Evolutionary conservation across 2,888 invertebrate genomes (phyloP), one percentile per base, ranked within the genome.

Genomic region (Eupithecia exiguata): DNA sequence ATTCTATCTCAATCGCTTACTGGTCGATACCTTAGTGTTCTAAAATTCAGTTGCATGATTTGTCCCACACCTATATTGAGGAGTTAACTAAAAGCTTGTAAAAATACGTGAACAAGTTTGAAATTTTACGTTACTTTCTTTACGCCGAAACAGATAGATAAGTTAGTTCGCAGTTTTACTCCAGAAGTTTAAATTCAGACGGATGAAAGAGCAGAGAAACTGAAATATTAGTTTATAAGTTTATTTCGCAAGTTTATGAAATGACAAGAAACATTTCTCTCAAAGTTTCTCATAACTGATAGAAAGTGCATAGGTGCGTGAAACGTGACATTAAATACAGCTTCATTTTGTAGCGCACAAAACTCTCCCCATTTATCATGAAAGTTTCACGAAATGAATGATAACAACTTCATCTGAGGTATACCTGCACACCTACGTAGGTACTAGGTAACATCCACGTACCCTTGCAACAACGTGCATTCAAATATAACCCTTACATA

Each of bases 291-390:
- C 66, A 46, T 61, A 79, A 74, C 79, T 77, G 78, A 80, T 79
- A 80, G 76, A 74, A 78, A 78, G 77, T 78, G 79, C 77, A 80
- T 78, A 77, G 77, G 74, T 77, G 79, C 77, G 77, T 78, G 79
- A 82, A 81, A 81, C 82, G 80, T 84, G 80, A 84, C 84, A 84
- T 85, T 36, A 21, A n/a, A 38, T 36, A 65, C 65, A 86, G 82
- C 82, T 82, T 80, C 83, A 81, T 88, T 87, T 87, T 82, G 83
- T 80, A 81, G 80, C 82, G 86, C 85, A 88, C 81, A 88, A 87
- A 89, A 88, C 85, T 88, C 84, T 81, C 83, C 84, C 88, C 89
- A 89, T 92, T 91, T 89, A 89, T 92, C 90, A 91, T 80, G 75
- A 80, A 91, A 92, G 85, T 91, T 91, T 84, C 81, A 80, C 83